Base-by-base conservation (phyloP, 2,888 invertebrate genomes). In the Lithodes maja region DNA sequence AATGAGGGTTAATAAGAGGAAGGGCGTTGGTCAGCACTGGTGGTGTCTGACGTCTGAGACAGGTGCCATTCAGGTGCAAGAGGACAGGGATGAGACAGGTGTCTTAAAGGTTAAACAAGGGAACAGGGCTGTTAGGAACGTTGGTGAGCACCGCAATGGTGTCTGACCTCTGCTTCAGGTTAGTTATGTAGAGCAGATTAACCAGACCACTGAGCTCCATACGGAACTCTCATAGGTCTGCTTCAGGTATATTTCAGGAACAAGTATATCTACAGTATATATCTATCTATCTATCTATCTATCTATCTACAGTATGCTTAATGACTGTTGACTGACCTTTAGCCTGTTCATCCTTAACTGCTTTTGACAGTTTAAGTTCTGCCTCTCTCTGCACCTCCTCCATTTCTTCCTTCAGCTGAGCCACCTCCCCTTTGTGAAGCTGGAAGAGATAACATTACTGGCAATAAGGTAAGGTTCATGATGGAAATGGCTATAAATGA, bases 201-300 rank as follows among this genome's bases (percentile, higher is more conserved):
- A 61, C 5, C 12, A 61, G 12, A 61, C 12, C 5, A 61, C 5
- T 61, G 61, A 61, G 12, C 5, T 61, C 5, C 12, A 61, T 61
- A 61, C 12, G 12, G 33, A 33, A 33, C 33, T 33, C 33, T 33
- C 33, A 33, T 33, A 33, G 33, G 33, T 33, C 33, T 33, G 33
- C 33, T 33, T 33, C 12, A 61, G 5, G 12, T 61, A 61, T 61
- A 61, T 61, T 7, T 61, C 5, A 7, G 12, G 5, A 61, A 7
- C 5, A 5, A 7, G 61, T 12, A 61, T 61, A 61, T 61, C 5
- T 61, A 61, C 9, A 55, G 9, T 61, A 74, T 74, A 1, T 74
- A 74, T 74, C 74, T 15, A 74, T 74, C 74, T n/a, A 74, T 74
- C n/a, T 74, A 74, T 74, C 74, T 74, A 74, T 15, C 74, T 74